Base-by-base conservation (phyloP, 2,888 invertebrate species). In the Barypeithes pellucidus region DNA sequence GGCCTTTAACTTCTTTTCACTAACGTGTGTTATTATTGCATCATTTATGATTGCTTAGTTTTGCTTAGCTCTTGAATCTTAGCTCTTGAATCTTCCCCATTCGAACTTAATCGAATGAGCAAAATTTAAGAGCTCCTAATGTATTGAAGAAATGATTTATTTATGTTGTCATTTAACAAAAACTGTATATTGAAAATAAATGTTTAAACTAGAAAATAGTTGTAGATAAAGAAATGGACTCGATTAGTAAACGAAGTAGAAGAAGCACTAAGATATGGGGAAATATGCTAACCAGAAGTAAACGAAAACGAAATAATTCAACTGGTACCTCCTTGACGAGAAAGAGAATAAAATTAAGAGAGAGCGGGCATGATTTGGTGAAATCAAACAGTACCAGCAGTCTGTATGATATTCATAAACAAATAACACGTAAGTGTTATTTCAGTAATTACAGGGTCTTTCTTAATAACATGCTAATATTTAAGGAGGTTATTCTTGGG, bases 381-480 rank as follows among this genome's bases (percentile, higher is more conserved):
- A 72, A 67, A 67, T 76, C 75, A 2, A 75, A 45, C 20, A 78
- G 78, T 66, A 29, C 50, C 24, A 72, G 60, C 20, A 79, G 77
- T 50, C 24, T 79, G 18, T 76, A 77, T 12, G 75, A 78, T 50
- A 70, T 77, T 9, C 71, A 75, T 14, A 77, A 73, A 36, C 71
- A 76, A 68, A 73, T 78, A 43, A 76, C 76, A 54, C 41, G 76
- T 79, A 75, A 72, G 71, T 62, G 11, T 47, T 39, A 36, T 11
- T 5, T 33, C 33, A 8, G 8, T 33, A 5, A 5, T 33, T 8
- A 33, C 33, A 47, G 8, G 3, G 11, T 47, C 8, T 43, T 4
- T n/a, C n/a, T n/a, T n/a, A n/a, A n/a, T n/a, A n/a, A n/a, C n/a
- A n/a, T n/a, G n/a, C n/a, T n/a, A n/a, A n/a, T n/a, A n/a, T n/a